Base-by-base conservation (phyloP, 2,113 vertebrate species). In the Pollimyrus isidori region DNA sequence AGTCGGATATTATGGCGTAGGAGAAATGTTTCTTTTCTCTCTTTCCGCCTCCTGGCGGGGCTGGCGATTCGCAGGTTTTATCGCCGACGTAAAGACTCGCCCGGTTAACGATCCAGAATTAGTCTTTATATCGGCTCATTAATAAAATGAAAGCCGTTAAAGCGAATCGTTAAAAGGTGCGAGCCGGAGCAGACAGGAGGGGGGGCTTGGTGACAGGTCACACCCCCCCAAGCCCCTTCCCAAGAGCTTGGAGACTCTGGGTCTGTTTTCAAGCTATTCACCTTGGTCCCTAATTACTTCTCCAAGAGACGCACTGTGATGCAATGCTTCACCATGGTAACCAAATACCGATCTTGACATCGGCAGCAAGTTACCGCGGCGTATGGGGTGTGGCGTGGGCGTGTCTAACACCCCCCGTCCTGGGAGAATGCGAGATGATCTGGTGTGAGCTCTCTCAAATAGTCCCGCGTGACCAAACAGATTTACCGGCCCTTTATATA, bases 1-100 rank as follows among this genome's bases (percentile, higher is more conserved):
- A 86, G 82, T 76, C 87, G 53, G 88, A 92, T 92, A 90, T 92
- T 91, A 91, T 23, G 88, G 85, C 89, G 90, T 82, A 89, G 86
- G 91, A 19, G 90, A 93, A 93, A 94, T 92, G 84, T 92, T 93
- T 89, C 83, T 52, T 90, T 39, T 88, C 88, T 58, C 91, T 76
- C 69, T 39, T 39, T 39, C 69, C 13, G 13, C 30, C 69, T 19
- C 26, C 3, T 90, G 91, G 90, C 87, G 86, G 86, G 92, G 87
- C 88, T 30, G 83, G 30, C 35, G 85, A 92, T 62, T 53, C 83
- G 86, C 88, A 52, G 89, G 62, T 90, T 93, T 94, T 93, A 93
- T 91, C 89, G 84, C 11, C 52, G 90, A 88, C 91, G 93, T 94
- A 91, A 94, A 91, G 90, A 90, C 89, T 93, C 91, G 90, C 92